Conservation (phyloP, 2,113 vertebrate species). For the Zosterops pallidus region DNA sequence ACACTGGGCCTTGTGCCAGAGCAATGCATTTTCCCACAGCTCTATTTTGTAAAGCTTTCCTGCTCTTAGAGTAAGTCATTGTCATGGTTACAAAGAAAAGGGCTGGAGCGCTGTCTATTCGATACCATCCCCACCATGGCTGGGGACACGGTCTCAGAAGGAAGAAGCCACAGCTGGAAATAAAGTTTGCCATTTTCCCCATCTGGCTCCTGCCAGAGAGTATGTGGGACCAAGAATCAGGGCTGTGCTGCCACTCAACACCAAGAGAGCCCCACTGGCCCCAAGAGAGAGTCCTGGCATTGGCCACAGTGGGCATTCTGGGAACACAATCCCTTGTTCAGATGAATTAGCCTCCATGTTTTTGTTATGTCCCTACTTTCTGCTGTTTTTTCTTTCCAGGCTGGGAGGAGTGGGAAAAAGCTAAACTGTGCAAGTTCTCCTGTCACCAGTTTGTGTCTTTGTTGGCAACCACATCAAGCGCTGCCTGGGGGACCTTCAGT, state of each 20-base stretch:
- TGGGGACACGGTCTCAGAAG: neutral
- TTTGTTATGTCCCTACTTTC: neutral
- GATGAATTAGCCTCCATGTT: neutral
- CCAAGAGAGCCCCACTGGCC: no score
- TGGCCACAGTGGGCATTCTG: fast-evolving
- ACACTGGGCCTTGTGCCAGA: fast-evolving
- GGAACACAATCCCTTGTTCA: no score
- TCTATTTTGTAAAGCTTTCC: neutral
- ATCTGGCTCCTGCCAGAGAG: neutral
- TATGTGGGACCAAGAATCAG: neutral
- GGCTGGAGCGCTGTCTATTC: fast-evolving
- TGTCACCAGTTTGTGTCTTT: neutral
- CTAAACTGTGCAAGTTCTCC: neutral
- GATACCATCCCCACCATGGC: no score
- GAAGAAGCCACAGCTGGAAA: neutral
- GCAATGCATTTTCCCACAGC: neutral
- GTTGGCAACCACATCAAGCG: no score
- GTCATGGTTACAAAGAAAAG: neutral
- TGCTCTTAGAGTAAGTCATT: neutral
- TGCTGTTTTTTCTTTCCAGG: fast-evolving
- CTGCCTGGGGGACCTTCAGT: neutral
- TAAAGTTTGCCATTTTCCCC: neutral
- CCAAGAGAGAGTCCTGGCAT: fast-evolving
- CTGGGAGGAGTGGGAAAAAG: neutral
- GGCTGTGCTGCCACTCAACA: neutral